phyloP scores from a whole-genome alignment of 2,888 invertebrate species.

The Nudaria mundana region DNA sequence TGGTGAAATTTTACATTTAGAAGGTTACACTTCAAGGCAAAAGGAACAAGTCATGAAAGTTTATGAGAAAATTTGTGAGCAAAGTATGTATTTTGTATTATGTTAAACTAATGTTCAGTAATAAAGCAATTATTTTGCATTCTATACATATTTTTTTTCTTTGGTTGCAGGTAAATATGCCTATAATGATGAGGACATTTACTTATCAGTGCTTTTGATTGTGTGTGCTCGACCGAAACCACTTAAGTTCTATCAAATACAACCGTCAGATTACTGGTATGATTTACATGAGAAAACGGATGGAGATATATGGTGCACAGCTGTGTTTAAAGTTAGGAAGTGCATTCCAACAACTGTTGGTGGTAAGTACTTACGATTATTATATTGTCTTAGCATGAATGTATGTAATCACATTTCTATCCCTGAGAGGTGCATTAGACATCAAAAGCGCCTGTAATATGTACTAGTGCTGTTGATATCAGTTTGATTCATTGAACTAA shows the following conservation, averaged over 20 bases:
- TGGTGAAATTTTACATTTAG: slow-evolving; percentile 45
- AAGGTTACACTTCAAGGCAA: slow-evolving; percentile 68
- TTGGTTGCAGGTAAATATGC: slow-evolving; percentile 69
- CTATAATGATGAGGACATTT: slow-evolving; percentile 63
- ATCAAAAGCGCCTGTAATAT: too few relatives aligned
- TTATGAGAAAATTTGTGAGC: slow-evolving; percentile 68
- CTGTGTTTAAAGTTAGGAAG: slow-evolving; percentile 67
- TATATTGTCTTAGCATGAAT: background rate
- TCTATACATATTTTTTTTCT: background rate
- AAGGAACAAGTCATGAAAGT: slow-evolving; percentile 63
- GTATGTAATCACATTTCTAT: too few relatives aligned
- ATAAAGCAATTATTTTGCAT: background rate
- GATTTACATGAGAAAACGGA: slow-evolving; percentile 63
- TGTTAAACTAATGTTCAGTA: background rate
- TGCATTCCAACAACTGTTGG: slow-evolving; percentile 68
- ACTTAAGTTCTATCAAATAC: slow-evolving; percentile 54
- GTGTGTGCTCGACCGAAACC: slow-evolving; percentile 67
- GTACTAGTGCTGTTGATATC: too few relatives aligned
- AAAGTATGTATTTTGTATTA: slow-evolving; percentile 49
- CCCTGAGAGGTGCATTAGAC: too few relatives aligned
- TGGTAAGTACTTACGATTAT: slow-evolving; percentile 38
- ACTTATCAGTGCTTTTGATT: slow-evolving; percentile 63
- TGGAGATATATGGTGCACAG: slow-evolving; percentile 63
- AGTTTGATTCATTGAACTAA: too few relatives aligned
- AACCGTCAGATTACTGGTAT: slow-evolving; percentile 61